phyloP scores from a whole-genome alignment of 1,140 invertebrate species.

The Pseudomyrmex pallidus region DNA sequence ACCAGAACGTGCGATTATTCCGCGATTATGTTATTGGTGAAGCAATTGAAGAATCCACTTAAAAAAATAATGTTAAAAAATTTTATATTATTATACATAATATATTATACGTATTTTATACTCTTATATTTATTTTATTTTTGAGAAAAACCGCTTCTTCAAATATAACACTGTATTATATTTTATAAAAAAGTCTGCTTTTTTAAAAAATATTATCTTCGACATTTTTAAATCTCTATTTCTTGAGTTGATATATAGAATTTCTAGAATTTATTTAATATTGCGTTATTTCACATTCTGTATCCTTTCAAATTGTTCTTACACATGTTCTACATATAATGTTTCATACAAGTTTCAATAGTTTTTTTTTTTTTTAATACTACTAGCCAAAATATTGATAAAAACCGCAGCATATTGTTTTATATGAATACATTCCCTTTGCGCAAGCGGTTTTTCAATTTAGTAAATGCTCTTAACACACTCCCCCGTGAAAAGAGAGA shows the following conservation, averaged over 20 bases:
- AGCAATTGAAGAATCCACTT: slow-evolving; percentile 4
- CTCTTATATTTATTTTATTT: background rate
- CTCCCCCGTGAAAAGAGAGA: slow-evolving; percentile 4
- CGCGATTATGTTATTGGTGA: slow-evolving; percentile 26
- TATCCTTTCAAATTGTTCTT: slow-evolving; percentile 23
- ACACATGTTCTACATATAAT: slow-evolving; percentile 26
- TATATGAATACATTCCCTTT: slow-evolving; percentile 43
- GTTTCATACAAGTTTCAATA: slow-evolving; percentile 7
- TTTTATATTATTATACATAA: background rate
- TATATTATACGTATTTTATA: background rate
- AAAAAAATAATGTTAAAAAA: background rate
- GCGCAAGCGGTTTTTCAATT: slow-evolving; percentile 54
- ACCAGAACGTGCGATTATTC: slow-evolving; percentile 40
- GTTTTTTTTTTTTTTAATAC: slow-evolving; percentile 27
- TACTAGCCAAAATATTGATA: slow-evolving; percentile 38
- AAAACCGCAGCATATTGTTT: slow-evolving; percentile 52
- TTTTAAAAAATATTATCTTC: background rate
- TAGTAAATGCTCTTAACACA: slow-evolving; percentile 57
- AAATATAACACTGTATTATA: background rate
- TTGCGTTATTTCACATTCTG: slow-evolving; percentile 16
- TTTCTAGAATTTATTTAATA: background rate
- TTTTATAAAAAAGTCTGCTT: background rate
- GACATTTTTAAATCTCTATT: slow-evolving; percentile 7
- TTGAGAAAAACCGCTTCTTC: background rate
- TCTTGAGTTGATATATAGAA: background rate